These are phyloP conservation scores for Idris sp. DNA, from an alignment of 1,140 invertebrate genomes.

Conservation along the genomic window DNA sequence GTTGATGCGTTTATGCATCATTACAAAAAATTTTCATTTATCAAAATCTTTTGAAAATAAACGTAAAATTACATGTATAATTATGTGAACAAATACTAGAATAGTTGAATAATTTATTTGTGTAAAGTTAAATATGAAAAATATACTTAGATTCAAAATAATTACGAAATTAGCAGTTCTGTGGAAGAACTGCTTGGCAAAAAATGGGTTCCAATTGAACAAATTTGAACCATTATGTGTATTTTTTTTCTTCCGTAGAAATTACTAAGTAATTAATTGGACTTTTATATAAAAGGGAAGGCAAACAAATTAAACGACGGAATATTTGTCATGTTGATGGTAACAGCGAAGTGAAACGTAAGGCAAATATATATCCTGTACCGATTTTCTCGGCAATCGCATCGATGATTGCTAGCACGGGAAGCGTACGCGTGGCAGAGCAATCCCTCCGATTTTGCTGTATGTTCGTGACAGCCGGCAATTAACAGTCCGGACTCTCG, in stretches of 20 bases:
- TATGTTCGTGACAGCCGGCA: slow-evolving; percentile 76
- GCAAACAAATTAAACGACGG: slow-evolving; percentile 38
- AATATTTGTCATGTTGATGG: slow-evolving; percentile 49
- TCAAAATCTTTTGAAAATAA: no score
- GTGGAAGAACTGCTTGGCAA: no score
- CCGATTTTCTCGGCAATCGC: slow-evolving; percentile 62
- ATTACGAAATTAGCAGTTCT: no score
- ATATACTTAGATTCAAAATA: no score
- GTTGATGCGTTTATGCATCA: no score
- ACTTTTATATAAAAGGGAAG: slow-evolving; percentile 32
- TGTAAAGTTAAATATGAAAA: no score
- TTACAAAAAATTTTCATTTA: no score
- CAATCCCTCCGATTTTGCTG: slow-evolving; percentile 71
- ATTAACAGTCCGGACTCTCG: slow-evolving; percentile 77
- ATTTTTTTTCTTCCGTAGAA: slow-evolving; percentile 1
- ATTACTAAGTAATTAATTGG: slow-evolving; percentile 30
- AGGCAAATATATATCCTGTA: slow-evolving; percentile 58
- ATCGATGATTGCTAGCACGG: slow-evolving; percentile 60
- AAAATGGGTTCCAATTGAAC: no score
- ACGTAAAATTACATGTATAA: no score
- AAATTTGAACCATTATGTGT: no score
- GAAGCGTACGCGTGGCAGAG: slow-evolving; percentile 64
- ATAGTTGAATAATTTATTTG: no score
- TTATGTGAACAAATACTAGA: no score
- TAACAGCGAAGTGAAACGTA: slow-evolving; percentile 46